Evolutionary conservation across 2,888 invertebrate species (phyloP).

Genomic region (Rotaria socialis): DNA sequence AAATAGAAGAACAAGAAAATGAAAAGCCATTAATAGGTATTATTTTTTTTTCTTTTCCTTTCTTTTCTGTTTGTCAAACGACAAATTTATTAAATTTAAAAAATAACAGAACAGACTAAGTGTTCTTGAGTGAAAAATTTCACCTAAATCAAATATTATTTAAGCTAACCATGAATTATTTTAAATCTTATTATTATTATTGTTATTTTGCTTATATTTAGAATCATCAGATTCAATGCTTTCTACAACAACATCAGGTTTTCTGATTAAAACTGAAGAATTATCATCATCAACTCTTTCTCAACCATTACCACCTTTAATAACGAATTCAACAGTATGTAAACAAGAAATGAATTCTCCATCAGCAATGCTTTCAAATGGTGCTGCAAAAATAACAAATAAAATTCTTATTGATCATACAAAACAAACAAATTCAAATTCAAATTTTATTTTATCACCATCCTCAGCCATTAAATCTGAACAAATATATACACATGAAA

Average conservation of each 20-base stretch:
- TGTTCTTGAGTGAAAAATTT: too few relatives aligned
- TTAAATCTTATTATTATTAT: too few relatives aligned
- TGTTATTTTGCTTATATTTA: neutral
- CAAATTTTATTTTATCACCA: neutral
- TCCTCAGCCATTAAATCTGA: neutral
- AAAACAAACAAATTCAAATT: slow-evolving; percentile 9
- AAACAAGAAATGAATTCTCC: slow-evolving; percentile 14
- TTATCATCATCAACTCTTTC: neutral
- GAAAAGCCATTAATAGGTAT: neutral
- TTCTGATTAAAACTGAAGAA: slow-evolving; percentile 17
- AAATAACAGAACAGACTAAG: too few relatives aligned
- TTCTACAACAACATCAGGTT: neutral
- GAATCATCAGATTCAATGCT: neutral
- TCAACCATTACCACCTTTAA: neutral
- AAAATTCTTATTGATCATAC: slow-evolving; percentile 26
- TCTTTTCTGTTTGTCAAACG: neutral
- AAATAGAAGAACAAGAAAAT: neutral
- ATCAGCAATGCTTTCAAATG: neutral
- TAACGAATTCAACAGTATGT: neutral
- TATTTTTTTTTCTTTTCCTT: neutral
- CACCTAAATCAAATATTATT: too few relatives aligned
- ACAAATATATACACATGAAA: neutral
- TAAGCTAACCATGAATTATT: too few relatives aligned
- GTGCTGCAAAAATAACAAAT: slow-evolving; percentile 1
- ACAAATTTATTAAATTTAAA: too few relatives aligned